A percentile compares a stretch with the other conserved stretches of the same genome.
These are phyloP conservation scores for Lottia gigantea DNA, from an alignment of 2,888 invertebrate species.

Conservation along the genomic window DNA sequence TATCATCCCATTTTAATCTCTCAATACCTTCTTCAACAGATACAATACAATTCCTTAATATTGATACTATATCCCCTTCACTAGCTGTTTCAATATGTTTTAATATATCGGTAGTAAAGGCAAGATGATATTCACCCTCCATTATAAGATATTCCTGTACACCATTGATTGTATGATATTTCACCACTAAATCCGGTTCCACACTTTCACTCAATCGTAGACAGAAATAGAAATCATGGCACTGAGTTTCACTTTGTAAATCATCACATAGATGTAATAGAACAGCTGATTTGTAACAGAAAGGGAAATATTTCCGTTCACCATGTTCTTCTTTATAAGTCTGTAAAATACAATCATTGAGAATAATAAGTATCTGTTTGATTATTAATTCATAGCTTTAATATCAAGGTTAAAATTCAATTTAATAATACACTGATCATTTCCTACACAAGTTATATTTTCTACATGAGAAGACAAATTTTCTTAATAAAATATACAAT, in stretches of 20 bases:
- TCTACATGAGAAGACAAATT: too few relatives aligned
- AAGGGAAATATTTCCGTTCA: not conserved
- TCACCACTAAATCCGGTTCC: slow-evolving; percentile 13
- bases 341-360: not conserved
- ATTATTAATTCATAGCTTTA: too few relatives aligned
- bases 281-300: slow-evolving; percentile 1
- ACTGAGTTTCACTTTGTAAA: not conserved
- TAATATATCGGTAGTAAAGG: slow-evolving; percentile 26
- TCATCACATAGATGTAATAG: slow-evolving; percentile 8
- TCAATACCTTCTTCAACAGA: slow-evolving; percentile 41
- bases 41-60: slow-evolving; percentile 36
- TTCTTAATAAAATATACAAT: too few relatives aligned
- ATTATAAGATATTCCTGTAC: slow-evolving; percentile 20
- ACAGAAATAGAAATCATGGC: slow-evolving; percentile 19
- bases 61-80: slow-evolving; percentile 33
- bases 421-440: too few relatives aligned
- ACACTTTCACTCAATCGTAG: slow-evolving; percentile 6
- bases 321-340: not conserved
- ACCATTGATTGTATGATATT: slow-evolving; percentile 17
- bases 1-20: slow-evolving; percentile 41
- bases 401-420: too few relatives aligned
- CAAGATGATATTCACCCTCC: slow-evolving; percentile 21
- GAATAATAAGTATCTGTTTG: too few relatives aligned
- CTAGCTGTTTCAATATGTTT: slow-evolving; percentile 7
- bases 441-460: too few relatives aligned